Evolutionary conservation across 1,140 invertebrate species (phyloP), one percentile per base, ranked within the genome.

Genomic region (Cylas formicarius): DNA sequence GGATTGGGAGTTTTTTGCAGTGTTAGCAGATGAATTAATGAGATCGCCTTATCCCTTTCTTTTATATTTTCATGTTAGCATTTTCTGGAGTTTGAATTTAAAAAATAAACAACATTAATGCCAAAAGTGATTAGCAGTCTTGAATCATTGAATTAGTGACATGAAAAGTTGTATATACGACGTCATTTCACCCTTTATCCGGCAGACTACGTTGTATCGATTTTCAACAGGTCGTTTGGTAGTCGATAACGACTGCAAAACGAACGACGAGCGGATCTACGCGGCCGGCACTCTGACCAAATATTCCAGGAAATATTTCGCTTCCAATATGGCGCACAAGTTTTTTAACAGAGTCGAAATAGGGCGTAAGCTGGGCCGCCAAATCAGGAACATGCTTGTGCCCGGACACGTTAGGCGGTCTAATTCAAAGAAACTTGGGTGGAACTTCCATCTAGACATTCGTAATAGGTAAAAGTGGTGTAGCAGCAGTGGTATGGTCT

Each of bases 261-360:
- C 83, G 0, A 84, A 81, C 62, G 84, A 86, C 58, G 70, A 72
- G 0, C 63, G 65, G 29, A 78, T 88, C 29, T 76, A 73, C 46
- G 82, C 74, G 2, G 82, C 81, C 17, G 84, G 84, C 1, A 69
- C 80, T 0, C 58, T 81, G 26, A 81, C 80, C 2, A 69, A 71
- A 32, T 82, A 81, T 53, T 72, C 75, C 1, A 70, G 71, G 14
- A 69, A 67, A 24, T 69, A 73, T 52, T 66, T 70, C 33, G 71
- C 71, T 0, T 57, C 69, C 1, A 48, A 62, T 18, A 57, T 63
- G 28, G 48, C 63, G 8, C 76, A 80, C 43, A 51, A 61, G 4
- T 66, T 74, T 43, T 78, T 71, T 50, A 72, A 67, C 53, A 67
- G 70, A 1, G 56, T 72, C 6, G 58, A 63, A 29, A 55, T 61